Percentiles rank a stretch among this genome's conserved stretches.
phyloP scores from a whole-genome alignment of 2,888 invertebrate species.

The Drosophila formosana region DNA sequence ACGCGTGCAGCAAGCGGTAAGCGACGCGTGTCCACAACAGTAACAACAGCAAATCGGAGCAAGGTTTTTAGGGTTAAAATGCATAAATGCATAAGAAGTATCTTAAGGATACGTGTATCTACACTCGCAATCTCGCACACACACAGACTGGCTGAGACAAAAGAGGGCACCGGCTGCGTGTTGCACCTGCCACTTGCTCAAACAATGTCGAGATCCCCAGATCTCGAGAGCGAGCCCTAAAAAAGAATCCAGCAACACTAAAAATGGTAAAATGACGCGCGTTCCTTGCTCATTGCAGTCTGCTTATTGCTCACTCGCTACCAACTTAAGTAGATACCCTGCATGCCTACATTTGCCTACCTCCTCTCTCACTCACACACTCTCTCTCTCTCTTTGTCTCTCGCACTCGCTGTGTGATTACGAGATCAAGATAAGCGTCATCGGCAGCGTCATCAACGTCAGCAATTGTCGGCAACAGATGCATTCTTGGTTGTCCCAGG shows the following conservation, averaged over 20 bases:
- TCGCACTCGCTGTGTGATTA: slow-evolving; percentile 46
- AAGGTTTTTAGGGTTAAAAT: slow-evolving; percentile 52
- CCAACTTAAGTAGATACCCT: slow-evolving; percentile 13
- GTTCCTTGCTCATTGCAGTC: slow-evolving; percentile 13
- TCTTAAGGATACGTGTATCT: slow-evolving; percentile 44
- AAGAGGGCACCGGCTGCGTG: slow-evolving; percentile 51
- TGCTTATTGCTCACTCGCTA: slow-evolving; percentile 11
- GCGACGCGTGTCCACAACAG: slow-evolving; percentile 65
- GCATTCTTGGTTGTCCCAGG: slow-evolving; percentile 30
- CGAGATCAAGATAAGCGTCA: slow-evolving; percentile 72
- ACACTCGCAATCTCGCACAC: neutral
- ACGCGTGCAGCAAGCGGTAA: slow-evolving; percentile 31
- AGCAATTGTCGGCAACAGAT: slow-evolving; percentile 44
- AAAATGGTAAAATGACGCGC: slow-evolving; percentile 55
- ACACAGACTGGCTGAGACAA: slow-evolving; percentile 14
- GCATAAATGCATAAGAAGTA: slow-evolving; percentile 30
- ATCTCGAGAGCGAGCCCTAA: slow-evolving; percentile 7
- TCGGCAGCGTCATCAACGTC: slow-evolving; percentile 40
- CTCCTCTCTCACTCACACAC: neutral
- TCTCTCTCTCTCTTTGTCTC: neutral
- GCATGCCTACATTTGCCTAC: slow-evolving; percentile 7
- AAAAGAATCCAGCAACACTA: slow-evolving; percentile 24
- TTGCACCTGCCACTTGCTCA: slow-evolving; percentile 64
- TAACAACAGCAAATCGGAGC: slow-evolving; percentile 56
- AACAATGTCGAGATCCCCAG: slow-evolving; percentile 35